Evolutionary conservation across 92 coral and sea anemone genomes (phyloP).

Genomic region (Palythoa grandis): DNA sequence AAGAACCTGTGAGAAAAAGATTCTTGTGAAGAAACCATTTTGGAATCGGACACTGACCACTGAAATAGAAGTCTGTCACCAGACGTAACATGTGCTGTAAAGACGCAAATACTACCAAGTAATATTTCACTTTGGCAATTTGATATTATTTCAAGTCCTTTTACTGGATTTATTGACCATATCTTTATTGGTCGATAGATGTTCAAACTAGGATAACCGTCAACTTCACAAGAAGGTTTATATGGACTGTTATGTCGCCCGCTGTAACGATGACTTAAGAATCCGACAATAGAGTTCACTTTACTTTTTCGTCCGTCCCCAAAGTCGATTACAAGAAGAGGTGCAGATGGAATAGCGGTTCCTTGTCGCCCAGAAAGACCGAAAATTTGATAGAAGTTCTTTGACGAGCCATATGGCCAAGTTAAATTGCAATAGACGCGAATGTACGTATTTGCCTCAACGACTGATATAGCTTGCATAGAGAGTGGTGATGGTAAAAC

Average conservation of each 20-base stretch:
- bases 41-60: slow-evolving; percentile 58
- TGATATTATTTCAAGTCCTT: slow-evolving; percentile 42
- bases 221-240: slow-evolving; percentile 28
- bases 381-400: slow-evolving; percentile 48
- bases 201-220: slow-evolving; percentile 16
- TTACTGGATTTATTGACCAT: slow-evolving; percentile 52
- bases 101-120: slow-evolving; percentile 36
- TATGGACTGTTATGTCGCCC: slow-evolving; percentile 13
- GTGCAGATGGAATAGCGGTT: slow-evolving; percentile 35
- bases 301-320: slow-evolving; percentile 42
- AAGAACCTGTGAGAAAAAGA: slow-evolving; percentile 23
- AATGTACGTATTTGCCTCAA: slow-evolving; percentile 42
- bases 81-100: slow-evolving; percentile 23
- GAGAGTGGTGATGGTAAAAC: slow-evolving; percentile 69
- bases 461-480: slow-evolving; percentile 38
- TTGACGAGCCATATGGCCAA: slow-evolving; percentile 68
- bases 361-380: slow-evolving; percentile 58
- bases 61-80: slow-evolving; percentile 52
- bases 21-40: slow-evolving; percentile 1
- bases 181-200: slow-evolving; percentile 19
- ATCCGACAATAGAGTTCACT: slow-evolving; percentile 32
- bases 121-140: slow-evolving; percentile 42
- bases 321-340: slow-evolving; percentile 39
- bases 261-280: slow-evolving; percentile 18
- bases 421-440: slow-evolving; percentile 56